These are phyloP conservation scores for Podarcis muralis DNA, from an alignment of 2,113 vertebrate genomes.

Conservation along the genomic window DNA sequence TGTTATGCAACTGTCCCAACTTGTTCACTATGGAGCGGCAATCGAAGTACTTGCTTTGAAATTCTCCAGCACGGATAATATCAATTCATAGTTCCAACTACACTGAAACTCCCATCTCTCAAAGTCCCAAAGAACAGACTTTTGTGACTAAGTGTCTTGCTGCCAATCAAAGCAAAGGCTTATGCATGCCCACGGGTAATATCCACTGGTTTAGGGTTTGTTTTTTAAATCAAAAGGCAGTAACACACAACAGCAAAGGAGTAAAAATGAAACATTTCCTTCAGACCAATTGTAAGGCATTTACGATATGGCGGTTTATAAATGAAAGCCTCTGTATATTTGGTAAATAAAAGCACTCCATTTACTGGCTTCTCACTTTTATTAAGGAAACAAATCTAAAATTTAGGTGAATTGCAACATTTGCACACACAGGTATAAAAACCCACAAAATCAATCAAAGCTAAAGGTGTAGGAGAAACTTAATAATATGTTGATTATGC, in stretches of 20 bases:
- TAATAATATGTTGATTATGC: background rate
- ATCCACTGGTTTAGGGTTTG: background rate
- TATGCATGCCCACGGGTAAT: background rate
- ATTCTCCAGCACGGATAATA: background rate
- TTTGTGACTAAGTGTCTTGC: background rate
- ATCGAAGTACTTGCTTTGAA: background rate
- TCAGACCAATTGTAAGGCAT: background rate
- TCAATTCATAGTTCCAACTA: background rate
- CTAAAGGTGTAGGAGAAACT: background rate
- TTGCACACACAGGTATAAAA: background rate
- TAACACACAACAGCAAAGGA: background rate
- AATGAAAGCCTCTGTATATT: background rate
- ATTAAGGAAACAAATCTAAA: background rate
- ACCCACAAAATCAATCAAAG: background rate
- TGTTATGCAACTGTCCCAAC: background rate
- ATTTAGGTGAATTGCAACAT: background rate
- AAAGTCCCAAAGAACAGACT: background rate
- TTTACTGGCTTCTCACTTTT: background rate
- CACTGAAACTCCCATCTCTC: background rate
- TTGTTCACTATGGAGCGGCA: background rate
- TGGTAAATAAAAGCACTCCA: background rate
- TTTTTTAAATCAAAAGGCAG: background rate
- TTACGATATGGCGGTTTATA: background rate
- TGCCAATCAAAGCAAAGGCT: background rate
- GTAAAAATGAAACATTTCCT: background rate